phyloP scores from a whole-genome alignment of 2,888 invertebrate genomes.

The Drosophila putrida region DNA sequence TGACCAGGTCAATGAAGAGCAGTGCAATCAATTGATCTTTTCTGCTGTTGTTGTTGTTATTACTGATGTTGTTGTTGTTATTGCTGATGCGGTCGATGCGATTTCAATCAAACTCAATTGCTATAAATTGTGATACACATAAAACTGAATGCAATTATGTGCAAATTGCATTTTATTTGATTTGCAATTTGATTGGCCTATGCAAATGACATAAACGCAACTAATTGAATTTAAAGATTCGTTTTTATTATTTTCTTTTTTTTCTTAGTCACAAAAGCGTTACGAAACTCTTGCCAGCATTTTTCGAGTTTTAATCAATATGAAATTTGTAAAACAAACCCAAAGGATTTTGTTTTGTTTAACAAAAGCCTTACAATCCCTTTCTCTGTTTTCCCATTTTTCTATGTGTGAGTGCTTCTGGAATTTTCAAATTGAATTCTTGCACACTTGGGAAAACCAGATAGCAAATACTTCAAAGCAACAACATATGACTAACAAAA shows the following conservation, averaged over 20 bases:
- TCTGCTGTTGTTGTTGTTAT: neutral
- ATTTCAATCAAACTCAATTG: slow-evolving; percentile 64
- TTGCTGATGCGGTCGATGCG: slow-evolving; percentile 14
- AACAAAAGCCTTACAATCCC: slow-evolving; percentile 11
- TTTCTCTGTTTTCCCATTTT: neutral
- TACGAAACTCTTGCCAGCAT: slow-evolving; percentile 13
- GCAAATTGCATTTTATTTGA: slow-evolving; percentile 71
- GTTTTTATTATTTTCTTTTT: neutral
- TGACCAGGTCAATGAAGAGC: slow-evolving; percentile 10
- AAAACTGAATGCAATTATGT: slow-evolving; percentile 65
- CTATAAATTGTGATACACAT: slow-evolving; percentile 60
- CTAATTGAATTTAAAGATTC: slow-evolving; percentile 43
- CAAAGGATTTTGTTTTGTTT: slow-evolving; percentile 33
- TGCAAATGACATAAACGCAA: slow-evolving; percentile 52
- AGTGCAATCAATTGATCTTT: slow-evolving; percentile 27
- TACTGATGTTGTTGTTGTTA: slow-evolving; percentile 3
- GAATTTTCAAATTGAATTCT: slow-evolving; percentile 60
- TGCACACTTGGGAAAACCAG: slow-evolving; percentile 40
- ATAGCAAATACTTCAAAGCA: slow-evolving; percentile 29
- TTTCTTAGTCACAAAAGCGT: slow-evolving; percentile 1
- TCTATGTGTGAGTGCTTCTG: slow-evolving; percentile 12
- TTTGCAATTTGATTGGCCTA: slow-evolving; percentile 61
- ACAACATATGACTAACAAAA: slow-evolving; percentile 20
- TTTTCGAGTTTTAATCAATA: slow-evolving; percentile 47
- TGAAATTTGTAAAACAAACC: slow-evolving; percentile 24